Base-by-base conservation (phyloP, 2,113 vertebrate genomes). In the Toxotes jaculatrix region DNA sequence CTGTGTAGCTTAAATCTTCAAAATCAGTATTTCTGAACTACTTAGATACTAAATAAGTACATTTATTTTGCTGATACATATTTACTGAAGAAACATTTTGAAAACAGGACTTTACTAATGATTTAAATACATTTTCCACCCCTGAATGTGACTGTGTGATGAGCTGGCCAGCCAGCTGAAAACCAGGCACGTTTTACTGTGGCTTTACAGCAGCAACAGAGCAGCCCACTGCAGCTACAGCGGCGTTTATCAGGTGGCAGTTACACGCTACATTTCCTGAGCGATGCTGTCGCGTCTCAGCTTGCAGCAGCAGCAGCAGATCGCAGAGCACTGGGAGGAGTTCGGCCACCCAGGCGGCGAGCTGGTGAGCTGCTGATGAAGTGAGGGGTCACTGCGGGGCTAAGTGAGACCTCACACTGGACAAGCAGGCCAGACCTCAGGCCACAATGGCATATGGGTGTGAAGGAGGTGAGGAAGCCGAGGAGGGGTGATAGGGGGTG, bases 351-450 rank as follows among this genome's bases (percentile, higher is more conserved):
- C 82, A 91, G 82, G 86, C 79, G 43, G 82, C 27, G 55, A 74
- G 79, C 65, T 83, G 77, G 82, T 42, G 73, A 80, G 81, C 81
- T 75, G 83, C 63, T 85, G 86, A 88, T 87, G 80, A 91, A 82
- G 88, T 76, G 82, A 82, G 73, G 90, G 89, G 91, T 93, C 91
- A 90, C 47, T 19, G 77, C 68, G 11, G 79, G 91, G 91, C 82
- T 91, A 92, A 93, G 89, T 92, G 88, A 93, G 91, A 93, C 90
- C 92, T 93, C 92, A 93, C 84, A 87, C 77, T 38, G 89, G 90
- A 91, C 91, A 89, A 80, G 79, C 75, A 60, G 83, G 67, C 83
- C 84, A 82, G 88, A 86, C 83, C 88, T 86, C 56, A 4, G 89
- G 74, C 87, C 86, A 75, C 77, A 16, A 9, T 64, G 90, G 84